Evolutionary conservation across 2,113 vertebrate genomes (phyloP).

Genomic region (Muscicapa adusta): DNA sequence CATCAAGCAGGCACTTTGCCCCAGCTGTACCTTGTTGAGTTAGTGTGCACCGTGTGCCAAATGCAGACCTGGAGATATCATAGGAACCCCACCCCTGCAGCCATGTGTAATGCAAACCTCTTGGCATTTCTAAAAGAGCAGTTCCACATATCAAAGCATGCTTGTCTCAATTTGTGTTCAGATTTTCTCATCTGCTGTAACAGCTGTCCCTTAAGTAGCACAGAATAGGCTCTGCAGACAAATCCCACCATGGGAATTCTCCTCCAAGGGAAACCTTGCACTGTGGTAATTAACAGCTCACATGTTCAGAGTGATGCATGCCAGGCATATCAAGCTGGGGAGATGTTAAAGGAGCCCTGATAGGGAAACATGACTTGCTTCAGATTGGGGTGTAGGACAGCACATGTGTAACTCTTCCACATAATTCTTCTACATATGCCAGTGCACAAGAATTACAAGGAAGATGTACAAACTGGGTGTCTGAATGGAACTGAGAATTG

Average conservation of each 20-base stretch:
- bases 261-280: slow-evolving; percentile 6
- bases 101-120: background rate
- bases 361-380: background rate
- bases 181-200: slow-evolving; percentile 39
- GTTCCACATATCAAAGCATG: slow-evolving; percentile 16
- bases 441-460: background rate
- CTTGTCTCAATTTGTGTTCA: slow-evolving; percentile 28
- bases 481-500: background rate
- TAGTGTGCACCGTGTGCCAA: background rate
- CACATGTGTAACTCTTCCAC: background rate
- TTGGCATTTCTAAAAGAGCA: slow-evolving; percentile 19
- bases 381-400: background rate
- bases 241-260: slow-evolving; percentile 34
- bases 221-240: background rate
- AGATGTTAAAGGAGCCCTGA: background rate
- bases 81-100: background rate
- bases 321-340: background rate
- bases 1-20: background rate
- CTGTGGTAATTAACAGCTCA: slow-evolving; percentile 37
- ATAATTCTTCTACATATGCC: background rate
- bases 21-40: background rate
- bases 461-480: background rate
- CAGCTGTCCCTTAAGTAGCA: slow-evolving; percentile 46
- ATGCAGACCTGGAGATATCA: background rate
- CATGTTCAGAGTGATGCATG: background rate